Conservation (phyloP, 92 coral and sea anemone species). For the Micromussa lordhowensis region DNA sequence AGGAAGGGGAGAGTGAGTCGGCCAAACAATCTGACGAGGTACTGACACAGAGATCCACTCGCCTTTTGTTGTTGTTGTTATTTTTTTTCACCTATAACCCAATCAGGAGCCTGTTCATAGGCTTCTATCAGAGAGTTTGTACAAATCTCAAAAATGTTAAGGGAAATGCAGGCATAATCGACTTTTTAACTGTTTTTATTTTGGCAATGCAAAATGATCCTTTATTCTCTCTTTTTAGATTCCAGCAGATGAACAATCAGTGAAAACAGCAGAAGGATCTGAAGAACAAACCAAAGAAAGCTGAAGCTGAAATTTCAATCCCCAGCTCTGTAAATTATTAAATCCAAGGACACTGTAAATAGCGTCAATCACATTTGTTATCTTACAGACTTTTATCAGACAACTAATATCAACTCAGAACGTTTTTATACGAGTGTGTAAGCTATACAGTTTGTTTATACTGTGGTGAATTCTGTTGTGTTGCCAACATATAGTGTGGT, state of each 20-base stretch:
- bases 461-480: neutral
- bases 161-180: neutral
- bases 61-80: no score
- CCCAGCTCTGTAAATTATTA: neutral
- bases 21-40: slow-evolving; percentile 27
- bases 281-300: slow-evolving; percentile 15
- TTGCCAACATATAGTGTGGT: neutral
- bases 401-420: neutral
- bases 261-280: slow-evolving; percentile 17
- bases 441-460: neutral
- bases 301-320: neutral
- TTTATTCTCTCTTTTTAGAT: neutral
- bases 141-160: neutral
- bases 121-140: neutral
- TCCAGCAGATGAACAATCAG: slow-evolving; percentile 16
- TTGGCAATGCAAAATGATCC: neutral
- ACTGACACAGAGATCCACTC: no score
- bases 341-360: slow-evolving; percentile 15
- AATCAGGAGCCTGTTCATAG: neutral
- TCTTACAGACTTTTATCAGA: neutral
- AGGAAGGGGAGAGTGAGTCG: slow-evolving; percentile 24
- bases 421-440: neutral
- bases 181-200: neutral
- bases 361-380: neutral
- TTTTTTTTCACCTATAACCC: no score